phyloP scores from a whole-genome alignment of 2,113 vertebrate genomes.

The Pterocles burchelli region DNA sequence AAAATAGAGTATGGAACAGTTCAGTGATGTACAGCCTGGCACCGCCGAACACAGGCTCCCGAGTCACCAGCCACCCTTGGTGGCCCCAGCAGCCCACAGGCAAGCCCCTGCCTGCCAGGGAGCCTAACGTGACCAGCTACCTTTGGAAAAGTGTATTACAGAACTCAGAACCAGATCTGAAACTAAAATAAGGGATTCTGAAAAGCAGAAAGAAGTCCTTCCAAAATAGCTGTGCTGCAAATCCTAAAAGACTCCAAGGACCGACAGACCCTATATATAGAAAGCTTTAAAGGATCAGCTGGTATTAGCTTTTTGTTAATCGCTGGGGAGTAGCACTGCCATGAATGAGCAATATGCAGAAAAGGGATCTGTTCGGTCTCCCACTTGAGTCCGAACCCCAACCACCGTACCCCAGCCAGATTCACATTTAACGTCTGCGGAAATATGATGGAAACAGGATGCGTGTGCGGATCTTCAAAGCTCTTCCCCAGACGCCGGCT shows the following conservation, averaged over 20 bases:
- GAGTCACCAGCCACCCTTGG: not conserved
- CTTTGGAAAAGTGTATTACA: not conserved
- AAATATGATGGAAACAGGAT: fast-evolving
- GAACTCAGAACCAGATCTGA: not conserved
- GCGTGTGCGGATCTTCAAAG: fast-evolving
- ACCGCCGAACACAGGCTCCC: fast-evolving
- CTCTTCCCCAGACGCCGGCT: not conserved
- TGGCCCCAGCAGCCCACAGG: not conserved
- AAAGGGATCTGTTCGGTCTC: not conserved
- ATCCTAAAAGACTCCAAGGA: not conserved
- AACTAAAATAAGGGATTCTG: not conserved
- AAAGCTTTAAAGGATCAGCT: conserved; percentile 51
- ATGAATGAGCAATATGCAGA: not conserved
- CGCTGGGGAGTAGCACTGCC: not conserved
- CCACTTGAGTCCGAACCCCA: not conserved
- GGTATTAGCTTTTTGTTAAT: conserved; percentile 53
- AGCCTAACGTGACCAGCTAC: fast-evolving
- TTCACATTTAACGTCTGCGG: fast-evolving
- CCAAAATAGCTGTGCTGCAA: not conserved
- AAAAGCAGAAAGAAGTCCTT: not conserved
- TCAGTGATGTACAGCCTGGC: fast-evolving
- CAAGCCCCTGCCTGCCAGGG: not conserved
- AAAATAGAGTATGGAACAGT: not conserved
- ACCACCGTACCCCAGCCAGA: not conserved
- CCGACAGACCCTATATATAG: conserved; percentile 32